Base-by-base conservation (phyloP, 1,140 invertebrate species). In the Pseudachorutes palmiensis region DNA sequence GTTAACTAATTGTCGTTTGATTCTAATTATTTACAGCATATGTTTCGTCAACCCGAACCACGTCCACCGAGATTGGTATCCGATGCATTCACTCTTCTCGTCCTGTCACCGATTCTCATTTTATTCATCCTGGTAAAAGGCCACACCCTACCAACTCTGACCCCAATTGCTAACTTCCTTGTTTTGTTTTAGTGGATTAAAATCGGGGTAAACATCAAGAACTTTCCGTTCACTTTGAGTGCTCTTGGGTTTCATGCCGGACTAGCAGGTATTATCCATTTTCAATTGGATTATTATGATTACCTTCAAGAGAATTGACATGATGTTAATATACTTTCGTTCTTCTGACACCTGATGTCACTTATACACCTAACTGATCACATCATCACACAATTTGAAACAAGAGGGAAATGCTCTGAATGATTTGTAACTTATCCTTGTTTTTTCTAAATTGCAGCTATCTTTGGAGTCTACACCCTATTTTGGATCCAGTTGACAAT, bases 41-140 rank as follows among this genome's bases (percentile, higher is more conserved):
- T 88, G 80, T 98, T 98, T 84, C 86, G 94, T 33, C 85, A 87
- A 76, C 90, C 94, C 14, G 96, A 98, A 77, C 88, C 89, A 74
- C 83, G 94, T 57, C 96, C 97, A 55, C 83, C 94, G 16, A 84
- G 85, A 55, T 78, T 88, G 59, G 87, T 98, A 33, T 97, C 94
- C 0, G 88, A 92, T 77, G 82, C 93, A 30, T 98, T 98, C 78
- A 95, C 93, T 61, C 84, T 83, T 26, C 80, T 97, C 1, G 90
- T 89, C 67, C 79, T 89, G 19, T 81, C 88, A 45, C 96, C 95
- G 28, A 77, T 97, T 68, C 77, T 95, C 33, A 76, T 97, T 68
- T 82, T 98, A 22, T 80, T 98, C 33, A 79, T 88, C 72, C 80
- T 96, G 76, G 85, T 86, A 78, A 80, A 45, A 45, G 36, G 36